Conservation (phyloP, 2,113 vertebrate genomes). For the Sylvietta virens region DNA sequence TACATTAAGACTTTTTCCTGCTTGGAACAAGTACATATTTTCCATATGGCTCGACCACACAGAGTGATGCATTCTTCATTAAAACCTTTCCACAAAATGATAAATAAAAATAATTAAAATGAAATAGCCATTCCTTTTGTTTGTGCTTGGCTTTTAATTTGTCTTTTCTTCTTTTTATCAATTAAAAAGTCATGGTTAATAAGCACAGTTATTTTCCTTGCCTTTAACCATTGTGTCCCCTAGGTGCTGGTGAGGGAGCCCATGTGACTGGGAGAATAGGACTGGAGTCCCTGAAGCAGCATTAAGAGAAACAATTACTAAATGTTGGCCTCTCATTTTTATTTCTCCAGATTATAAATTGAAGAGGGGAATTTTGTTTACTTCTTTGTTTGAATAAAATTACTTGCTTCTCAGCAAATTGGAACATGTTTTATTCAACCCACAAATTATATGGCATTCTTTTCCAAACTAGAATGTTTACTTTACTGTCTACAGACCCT, state of each 20-base stretch:
- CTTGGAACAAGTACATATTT: neutral
- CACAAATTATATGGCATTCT: neutral
- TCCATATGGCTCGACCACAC: neutral
- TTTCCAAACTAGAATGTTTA: neutral
- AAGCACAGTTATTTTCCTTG: neutral
- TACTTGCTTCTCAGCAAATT: neutral
- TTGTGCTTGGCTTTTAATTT: neutral
- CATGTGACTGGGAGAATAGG: neutral
- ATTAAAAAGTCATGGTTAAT: neutral
- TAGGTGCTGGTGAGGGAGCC: neutral
- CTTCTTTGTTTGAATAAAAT: slow-evolving; percentile 4
- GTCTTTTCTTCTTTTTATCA: neutral
- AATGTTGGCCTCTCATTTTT: neutral
- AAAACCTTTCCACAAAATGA: neutral
- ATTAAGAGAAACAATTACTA: neutral
- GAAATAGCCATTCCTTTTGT: neutral
- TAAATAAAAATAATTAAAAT: neutral
- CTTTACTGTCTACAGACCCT: neutral
- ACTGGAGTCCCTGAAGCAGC: neutral
- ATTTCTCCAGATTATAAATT: slow-evolving; percentile 1
- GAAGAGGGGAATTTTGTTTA: neutral
- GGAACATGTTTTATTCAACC: neutral
- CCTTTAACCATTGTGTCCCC: neutral
- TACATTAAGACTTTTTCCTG: neutral
- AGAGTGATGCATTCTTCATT: neutral